Percentiles rank a stretch among this genome's conserved stretches.
These are phyloP conservation scores for Parnassius apollo DNA, from an alignment of 2,888 invertebrate species.

Conservation along the genomic window DNA sequence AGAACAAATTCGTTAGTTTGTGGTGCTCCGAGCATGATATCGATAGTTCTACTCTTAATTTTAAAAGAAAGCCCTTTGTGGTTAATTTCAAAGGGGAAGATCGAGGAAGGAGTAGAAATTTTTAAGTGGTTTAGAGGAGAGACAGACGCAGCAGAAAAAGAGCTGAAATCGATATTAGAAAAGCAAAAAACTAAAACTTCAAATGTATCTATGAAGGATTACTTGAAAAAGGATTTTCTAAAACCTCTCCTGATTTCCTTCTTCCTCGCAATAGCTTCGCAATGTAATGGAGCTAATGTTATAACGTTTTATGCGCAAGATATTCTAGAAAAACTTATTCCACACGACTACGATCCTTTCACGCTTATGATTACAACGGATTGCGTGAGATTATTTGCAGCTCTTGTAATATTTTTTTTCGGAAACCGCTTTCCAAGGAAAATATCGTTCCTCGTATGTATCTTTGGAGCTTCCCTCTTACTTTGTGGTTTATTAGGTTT, in stretches of 20 bases:
- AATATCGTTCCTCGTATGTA: conserved; percentile 38
- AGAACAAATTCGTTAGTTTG: conserved; percentile 42
- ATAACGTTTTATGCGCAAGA: conserved; percentile 50
- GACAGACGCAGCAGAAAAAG: conserved; percentile 41
- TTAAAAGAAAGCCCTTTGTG: conserved; percentile 58
- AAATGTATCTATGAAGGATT: conserved; percentile 34
- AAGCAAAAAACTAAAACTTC: conserved; percentile 36
- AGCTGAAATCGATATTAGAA: conserved; percentile 43
- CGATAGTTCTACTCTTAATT: conserved; percentile 38
- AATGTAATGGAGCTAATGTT: conserved; percentile 51
- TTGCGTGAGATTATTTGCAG: conserved; percentile 38
- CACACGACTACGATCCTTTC: conserved; percentile 43
- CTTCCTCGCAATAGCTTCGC: conserved; percentile 42
- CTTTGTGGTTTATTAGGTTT: conserved; percentile 41
- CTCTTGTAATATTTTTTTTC: conserved; percentile 36
- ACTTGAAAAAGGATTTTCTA: conserved; percentile 37
- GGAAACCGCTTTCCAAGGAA: conserved; percentile 45
- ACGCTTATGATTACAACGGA: conserved; percentile 49
- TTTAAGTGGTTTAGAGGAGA: conserved; percentile 50
- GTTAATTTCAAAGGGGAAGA: conserved; percentile 49
- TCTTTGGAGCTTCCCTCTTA: conserved; percentile 36
- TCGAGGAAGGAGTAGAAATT: conserved; percentile 41
- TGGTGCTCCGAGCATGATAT: conserved; percentile 39
- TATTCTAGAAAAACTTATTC: conserved; percentile 47
- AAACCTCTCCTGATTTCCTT: conserved; percentile 45